Evolutionary conservation across 1,140 invertebrate genomes (phyloP), one percentile per base, ranked within the genome.

Genomic region (Hycleus cichorii): DNA sequence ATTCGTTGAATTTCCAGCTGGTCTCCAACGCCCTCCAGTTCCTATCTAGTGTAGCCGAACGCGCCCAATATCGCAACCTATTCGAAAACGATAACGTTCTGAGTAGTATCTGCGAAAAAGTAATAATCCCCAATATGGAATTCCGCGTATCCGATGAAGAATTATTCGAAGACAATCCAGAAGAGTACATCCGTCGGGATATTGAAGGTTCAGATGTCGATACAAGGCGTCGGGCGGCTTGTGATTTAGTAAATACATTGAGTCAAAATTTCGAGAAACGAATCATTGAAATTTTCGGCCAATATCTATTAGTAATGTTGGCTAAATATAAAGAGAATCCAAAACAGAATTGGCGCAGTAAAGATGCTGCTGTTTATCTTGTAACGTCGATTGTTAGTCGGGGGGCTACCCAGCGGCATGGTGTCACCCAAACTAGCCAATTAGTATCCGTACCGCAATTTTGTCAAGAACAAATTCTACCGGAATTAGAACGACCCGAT

Each of bases 161-260:
- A 77, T 72, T 96, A 39, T 98, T 98, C 77, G 92, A 97, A 75
- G 94, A 98, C 70, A 98, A 97, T 75, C 91, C 95, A 0, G 96
- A 98, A 74, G 96, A 99, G 77, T 99, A 98, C 70, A 97, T 98
- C 57, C 78, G 95, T 40, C 80, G 93, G 47, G 97, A 99, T 77
- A 94, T 99, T 60, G 96, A 99, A 79, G 96, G 96, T 4, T 96
- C 94, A n/a, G 96, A 99, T 77, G 87, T 97, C 38, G 95, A 98
- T 72, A 99, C 97, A 0, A 78, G 96, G 56, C 82, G 96, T 47
- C 80, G 95, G 66, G 90, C 96, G 25, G 95, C 96, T 47, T 97
- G 94, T 78, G 96, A 99, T 80, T 79, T 99, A 53, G 94, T 98
- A 1, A 89, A 91, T 71, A 89, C 93, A 0, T 76, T 98, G 1